These are phyloP conservation scores for Drosophila neutralis DNA, from an alignment of 2,888 invertebrate genomes.

Conservation along the genomic window DNA sequence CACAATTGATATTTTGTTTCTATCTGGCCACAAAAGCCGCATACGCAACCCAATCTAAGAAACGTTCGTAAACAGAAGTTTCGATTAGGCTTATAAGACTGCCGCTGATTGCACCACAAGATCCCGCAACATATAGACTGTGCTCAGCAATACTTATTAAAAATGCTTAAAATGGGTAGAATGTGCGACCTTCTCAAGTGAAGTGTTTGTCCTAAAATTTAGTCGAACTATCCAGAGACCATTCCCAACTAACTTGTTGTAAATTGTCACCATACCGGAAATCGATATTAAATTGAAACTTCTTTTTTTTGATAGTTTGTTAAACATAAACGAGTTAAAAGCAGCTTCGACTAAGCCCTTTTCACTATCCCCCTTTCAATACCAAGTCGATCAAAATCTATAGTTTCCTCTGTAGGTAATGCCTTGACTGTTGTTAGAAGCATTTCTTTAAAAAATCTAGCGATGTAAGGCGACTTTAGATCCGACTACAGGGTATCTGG, in stretches of 20 bases:
- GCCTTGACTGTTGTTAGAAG: background rate
- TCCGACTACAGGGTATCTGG: background rate
- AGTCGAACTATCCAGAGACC: background rate
- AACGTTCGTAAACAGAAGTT: slow-evolving; percentile 23
- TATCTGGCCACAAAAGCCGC: slow-evolving; percentile 30
- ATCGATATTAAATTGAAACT: background rate
- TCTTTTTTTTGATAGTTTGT: background rate
- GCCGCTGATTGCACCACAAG: slow-evolving; percentile 3
- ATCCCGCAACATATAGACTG: slow-evolving; percentile 1
- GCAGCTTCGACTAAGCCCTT: background rate
- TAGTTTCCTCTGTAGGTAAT: background rate
- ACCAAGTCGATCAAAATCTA: background rate
- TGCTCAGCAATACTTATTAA: background rate
- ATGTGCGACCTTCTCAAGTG: background rate
- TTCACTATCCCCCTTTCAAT: background rate
- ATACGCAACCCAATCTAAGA: slow-evolving; percentile 16
- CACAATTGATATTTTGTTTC: slow-evolving; percentile 16
- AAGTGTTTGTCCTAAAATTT: background rate
- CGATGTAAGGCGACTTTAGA: background rate
- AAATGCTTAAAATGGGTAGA: background rate
- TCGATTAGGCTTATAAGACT: slow-evolving; percentile 8
- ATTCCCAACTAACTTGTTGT: background rate
- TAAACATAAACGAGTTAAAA: background rate
- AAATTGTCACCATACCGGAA: background rate
- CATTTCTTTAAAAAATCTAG: background rate